Percentiles rank a stretch among this genome's conserved stretches.
phyloP scores from a whole-genome alignment of 2,888 invertebrate genomes.

The Ectemnius continuus region DNA sequence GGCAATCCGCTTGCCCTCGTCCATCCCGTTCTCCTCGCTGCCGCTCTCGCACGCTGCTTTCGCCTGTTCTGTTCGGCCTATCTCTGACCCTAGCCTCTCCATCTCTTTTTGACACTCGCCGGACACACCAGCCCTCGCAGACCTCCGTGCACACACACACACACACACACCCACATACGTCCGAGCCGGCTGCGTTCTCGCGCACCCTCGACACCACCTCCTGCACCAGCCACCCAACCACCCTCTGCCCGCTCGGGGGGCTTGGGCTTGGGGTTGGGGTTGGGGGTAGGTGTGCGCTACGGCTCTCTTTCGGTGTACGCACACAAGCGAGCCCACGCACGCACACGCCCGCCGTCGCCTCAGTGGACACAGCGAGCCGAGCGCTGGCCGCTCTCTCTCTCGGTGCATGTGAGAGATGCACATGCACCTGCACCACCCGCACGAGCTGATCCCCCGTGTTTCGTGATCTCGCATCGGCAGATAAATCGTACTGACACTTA shows the following conservation, averaged over 20 bases:
- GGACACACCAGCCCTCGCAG: constrained; percentile 36
- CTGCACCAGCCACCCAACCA: constrained; percentile 10
- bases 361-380: constrained; percentile 29
- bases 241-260: neutral
- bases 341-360: constrained; percentile 39
- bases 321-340: constrained; percentile 24
- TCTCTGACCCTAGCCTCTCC: constrained; percentile 53
- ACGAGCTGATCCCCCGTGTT: constrained; percentile 55
- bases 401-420: constrained; percentile 48
- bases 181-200: constrained; percentile 8
- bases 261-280: too few species aligned
- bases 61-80: constrained; percentile 42
- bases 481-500: constrained; percentile 75
- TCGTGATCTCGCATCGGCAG: constrained; percentile 72
- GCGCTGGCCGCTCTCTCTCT: constrained; percentile 40
- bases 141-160: too few species aligned
- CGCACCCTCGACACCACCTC: constrained; percentile 18
- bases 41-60: constrained; percentile 29
- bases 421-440: constrained; percentile 58
- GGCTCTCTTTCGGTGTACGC: constrained; percentile 2
- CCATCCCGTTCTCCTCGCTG: constrained; percentile 23
- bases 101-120: constrained; percentile 43
- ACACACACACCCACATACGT: neutral
- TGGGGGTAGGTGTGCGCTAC: too few species aligned
- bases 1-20: constrained; percentile 9